phyloP scores from a whole-genome alignment of 2,888 invertebrate genomes.

The Noctua pronuba region DNA sequence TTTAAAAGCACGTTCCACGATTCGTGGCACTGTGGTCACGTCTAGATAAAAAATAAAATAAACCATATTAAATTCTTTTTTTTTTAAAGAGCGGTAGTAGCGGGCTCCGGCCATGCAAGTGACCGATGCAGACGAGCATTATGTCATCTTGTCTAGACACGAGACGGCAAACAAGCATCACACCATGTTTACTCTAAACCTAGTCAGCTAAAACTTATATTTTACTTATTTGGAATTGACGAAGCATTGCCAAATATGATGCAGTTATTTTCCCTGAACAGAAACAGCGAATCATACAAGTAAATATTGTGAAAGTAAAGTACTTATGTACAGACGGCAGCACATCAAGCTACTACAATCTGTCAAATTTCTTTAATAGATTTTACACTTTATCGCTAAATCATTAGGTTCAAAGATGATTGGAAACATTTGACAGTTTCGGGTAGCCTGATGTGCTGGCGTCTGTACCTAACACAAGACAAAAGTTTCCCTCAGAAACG shows the following conservation, averaged over 20 bases:
- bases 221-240: constrained; percentile 29
- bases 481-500: not conserved
- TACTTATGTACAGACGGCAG: too few relatives aligned
- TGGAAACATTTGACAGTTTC: too few relatives aligned
- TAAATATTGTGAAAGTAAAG: not conserved
- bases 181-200: constrained; percentile 65
- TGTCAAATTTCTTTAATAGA: too few relatives aligned
- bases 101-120: constrained; percentile 56
- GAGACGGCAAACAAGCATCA: constrained; percentile 67
- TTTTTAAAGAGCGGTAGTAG: constrained; percentile 3
- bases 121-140: constrained; percentile 73
- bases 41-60: constrained; percentile 13
- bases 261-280: constrained; percentile 19
- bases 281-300: not conserved
- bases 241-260: constrained; percentile 17
- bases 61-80: not conserved
- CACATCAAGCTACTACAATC: too few relatives aligned
- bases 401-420: too few relatives aligned
- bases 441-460: too few relatives aligned
- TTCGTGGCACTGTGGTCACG: not conserved
- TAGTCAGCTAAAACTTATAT: constrained; percentile 47
- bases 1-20: constrained; percentile 9
- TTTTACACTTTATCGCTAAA: too few relatives aligned
- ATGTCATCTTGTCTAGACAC: constrained; percentile 80
- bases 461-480: not conserved